phyloP scores from a whole-genome alignment of 1,140 invertebrate species.

The Odontomachus brunneus region DNA sequence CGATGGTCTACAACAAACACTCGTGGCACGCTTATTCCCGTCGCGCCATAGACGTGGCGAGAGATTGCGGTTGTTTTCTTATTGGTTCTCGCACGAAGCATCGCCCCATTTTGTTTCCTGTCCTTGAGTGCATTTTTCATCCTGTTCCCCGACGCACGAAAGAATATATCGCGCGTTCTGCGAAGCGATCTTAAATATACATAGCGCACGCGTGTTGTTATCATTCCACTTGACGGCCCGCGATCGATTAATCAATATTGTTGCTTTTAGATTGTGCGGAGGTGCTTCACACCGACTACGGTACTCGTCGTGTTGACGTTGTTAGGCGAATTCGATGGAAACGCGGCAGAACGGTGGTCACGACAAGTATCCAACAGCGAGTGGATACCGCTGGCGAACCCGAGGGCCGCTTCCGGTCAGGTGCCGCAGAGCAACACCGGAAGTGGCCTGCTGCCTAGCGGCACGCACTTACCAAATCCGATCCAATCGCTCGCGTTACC shows the following conservation, averaged over 20 bases:
- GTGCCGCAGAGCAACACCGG: conserved; percentile 34
- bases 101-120: conserved; percentile 1
- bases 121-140: conserved; percentile 15
- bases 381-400: conserved; percentile 82
- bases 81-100: conserved; percentile 18
- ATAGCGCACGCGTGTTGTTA: not conserved
- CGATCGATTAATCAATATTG: conserved; percentile 40
- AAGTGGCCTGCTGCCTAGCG: not conserved
- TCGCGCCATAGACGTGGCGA: not conserved
- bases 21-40: conserved; percentile 30
- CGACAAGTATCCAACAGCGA: conserved; percentile 83
- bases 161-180: not conserved
- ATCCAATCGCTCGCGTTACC: conserved; percentile 74
- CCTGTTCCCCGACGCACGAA: conserved; percentile 11
- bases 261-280: conserved; percentile 76
- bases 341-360: conserved; percentile 80
- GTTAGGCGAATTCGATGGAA: conserved; percentile 46
- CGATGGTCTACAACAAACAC: conserved; percentile 14
- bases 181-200: conserved; percentile 23
- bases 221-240: not conserved
- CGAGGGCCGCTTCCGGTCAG: conserved; percentile 70
- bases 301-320: conserved; percentile 68
- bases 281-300: conserved; percentile 66
- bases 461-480: conserved; percentile 47
- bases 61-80: conserved; percentile 62